Conservation (phyloP, 2,113 vertebrate genomes). For the Ondatra zibethicus region DNA sequence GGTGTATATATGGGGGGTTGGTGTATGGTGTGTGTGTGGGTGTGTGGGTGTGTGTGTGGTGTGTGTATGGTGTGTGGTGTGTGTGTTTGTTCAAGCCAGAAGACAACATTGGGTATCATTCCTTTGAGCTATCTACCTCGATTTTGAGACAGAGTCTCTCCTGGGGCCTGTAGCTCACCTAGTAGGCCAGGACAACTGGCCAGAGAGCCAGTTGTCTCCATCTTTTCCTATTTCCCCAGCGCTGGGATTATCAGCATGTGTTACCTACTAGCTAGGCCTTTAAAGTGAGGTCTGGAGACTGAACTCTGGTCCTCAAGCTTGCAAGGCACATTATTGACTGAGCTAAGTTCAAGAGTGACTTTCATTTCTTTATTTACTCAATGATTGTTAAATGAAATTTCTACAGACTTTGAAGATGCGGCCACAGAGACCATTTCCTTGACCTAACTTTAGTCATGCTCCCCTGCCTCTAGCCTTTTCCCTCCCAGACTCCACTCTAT, state of each 20-base stretch:
- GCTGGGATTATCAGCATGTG: not conserved
- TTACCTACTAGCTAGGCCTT: not conserved
- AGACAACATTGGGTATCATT: not conserved
- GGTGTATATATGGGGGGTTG: too few relatives aligned
- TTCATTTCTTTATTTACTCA: not conserved
- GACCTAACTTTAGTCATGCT: accelerated
- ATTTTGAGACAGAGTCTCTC: not conserved
- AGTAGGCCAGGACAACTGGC: not conserved
- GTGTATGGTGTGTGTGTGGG: not conserved
- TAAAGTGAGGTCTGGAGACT: not conserved
- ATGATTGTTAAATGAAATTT: not conserved
- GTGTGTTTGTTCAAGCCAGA: not conserved
- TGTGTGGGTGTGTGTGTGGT: too few relatives aligned
- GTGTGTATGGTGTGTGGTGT: not conserved
- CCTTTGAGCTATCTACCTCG: not conserved
- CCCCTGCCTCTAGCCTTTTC: too few relatives aligned
- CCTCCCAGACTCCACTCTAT: not conserved
- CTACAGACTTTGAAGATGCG: not conserved
- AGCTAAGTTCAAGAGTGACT: not conserved
- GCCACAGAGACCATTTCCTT: not conserved
- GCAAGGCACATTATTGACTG: not conserved
- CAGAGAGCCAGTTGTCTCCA: not conserved
- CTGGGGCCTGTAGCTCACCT: too few relatives aligned
- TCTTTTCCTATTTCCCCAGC: too few relatives aligned
- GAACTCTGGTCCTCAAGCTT: not conserved